Conservation (phyloP, 2,113 vertebrate species). For the Gallinago media region DNA sequence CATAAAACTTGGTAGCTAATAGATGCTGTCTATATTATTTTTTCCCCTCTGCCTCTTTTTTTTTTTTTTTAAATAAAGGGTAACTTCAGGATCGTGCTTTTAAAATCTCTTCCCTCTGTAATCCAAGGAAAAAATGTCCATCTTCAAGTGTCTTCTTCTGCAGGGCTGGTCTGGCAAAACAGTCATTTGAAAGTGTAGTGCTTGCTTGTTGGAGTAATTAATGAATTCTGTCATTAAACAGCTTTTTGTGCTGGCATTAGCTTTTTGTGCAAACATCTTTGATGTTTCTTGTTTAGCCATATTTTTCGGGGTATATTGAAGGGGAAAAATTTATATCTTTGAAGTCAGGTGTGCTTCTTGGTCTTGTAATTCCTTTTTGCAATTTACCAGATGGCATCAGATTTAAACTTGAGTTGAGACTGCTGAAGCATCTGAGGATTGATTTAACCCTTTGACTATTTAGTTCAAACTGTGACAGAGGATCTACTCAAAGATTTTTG, state of each 20-base stretch:
- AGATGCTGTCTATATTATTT: fast-evolving
- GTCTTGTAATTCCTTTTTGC: neutral
- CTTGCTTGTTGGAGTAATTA: neutral
- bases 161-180: neutral
- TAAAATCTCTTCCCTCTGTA: neutral
- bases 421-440: neutral
- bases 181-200: neutral
- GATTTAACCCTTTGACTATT: neutral
- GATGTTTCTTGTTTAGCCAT: neutral
- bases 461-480: neutral
- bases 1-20: neutral
- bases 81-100: neutral
- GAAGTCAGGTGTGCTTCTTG: neutral
- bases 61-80: neutral
- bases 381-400: neutral
- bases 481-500: neutral
- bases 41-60: no score
- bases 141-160: neutral
- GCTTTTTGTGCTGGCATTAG: neutral
- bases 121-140: neutral
- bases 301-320: neutral
- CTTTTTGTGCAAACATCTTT: neutral
- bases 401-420: neutral
- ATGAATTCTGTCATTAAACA: neutral
- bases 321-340: neutral